Conservation (phyloP, 2,113 vertebrate genomes). For the Cricetomys ansorgei region DNA sequence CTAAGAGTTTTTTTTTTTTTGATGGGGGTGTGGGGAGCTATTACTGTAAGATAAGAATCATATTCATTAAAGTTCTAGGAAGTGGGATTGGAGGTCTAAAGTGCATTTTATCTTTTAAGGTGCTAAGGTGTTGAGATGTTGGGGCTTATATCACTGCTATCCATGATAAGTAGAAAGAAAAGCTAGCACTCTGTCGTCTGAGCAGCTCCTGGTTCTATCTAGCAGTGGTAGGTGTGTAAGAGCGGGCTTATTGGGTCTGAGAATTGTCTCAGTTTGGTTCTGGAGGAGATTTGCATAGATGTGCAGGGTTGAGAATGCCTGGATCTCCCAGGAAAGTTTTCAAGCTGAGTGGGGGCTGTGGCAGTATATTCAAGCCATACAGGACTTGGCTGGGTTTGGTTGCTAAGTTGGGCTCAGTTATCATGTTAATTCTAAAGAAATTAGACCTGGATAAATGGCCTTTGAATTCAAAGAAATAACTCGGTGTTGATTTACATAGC, state of each 20-base stretch:
- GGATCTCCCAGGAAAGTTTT: neutral
- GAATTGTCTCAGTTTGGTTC: neutral
- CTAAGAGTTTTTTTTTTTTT: slow-evolving; percentile 3
- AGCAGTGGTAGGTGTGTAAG: neutral
- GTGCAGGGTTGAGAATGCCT: neutral
- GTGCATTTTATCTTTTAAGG: slow-evolving; percentile 34
- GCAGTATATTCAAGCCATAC: neutral
- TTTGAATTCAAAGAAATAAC: slow-evolving; percentile 71
- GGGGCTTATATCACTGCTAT: neutral
- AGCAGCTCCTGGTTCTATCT: neutral
- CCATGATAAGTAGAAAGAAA: slow-evolving; percentile 10
- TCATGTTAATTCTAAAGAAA: slow-evolving; percentile 74
- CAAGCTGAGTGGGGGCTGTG: neutral
- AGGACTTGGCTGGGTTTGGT: slow-evolving; percentile 57
- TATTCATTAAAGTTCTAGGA: slow-evolving; percentile 39
- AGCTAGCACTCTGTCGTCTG: neutral
- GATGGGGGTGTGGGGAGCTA: too few relatives aligned
- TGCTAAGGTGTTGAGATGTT: neutral
- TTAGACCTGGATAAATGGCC: slow-evolving; percentile 72
- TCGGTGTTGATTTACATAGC: slow-evolving; percentile 71
- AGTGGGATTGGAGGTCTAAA: slow-evolving; percentile 21
- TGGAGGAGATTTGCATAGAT: neutral
- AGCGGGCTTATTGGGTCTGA: neutral
- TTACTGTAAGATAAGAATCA: neutral
- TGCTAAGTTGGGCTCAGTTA: slow-evolving; percentile 73